Conservation (phyloP, 2,113 vertebrate species). For the Aphyosemion australe region DNA sequence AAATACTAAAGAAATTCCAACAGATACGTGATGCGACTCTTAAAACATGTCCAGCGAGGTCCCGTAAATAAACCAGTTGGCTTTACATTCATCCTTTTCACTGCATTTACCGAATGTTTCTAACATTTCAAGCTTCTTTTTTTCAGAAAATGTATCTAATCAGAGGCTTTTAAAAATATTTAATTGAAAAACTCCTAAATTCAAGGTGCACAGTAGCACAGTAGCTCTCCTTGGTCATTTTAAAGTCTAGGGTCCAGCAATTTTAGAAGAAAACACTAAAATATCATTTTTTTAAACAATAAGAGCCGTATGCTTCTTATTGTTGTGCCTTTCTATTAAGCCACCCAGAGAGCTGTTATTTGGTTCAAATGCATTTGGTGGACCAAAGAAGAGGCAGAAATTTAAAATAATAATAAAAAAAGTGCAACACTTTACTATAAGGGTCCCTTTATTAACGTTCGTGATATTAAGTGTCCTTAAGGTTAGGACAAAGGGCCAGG, state of each 20-base stretch:
- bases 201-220: neutral
- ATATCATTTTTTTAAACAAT: conserved; percentile 16
- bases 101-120: neutral
- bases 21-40: conserved; percentile 12
- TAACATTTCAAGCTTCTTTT: conserved; percentile 8
- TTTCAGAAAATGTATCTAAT: conserved; percentile 10
- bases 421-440: too few relatives aligned
- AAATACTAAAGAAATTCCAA: conserved; percentile 21
- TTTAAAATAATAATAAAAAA: conserved; percentile 15
- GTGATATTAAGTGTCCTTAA: too few relatives aligned
- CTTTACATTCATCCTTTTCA: conserved; percentile 19
- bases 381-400: conserved; percentile 24
- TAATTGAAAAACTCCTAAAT: conserved; percentile 1
- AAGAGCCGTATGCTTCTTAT: neutral
- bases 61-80: conserved; percentile 1
- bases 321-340: conserved; percentile 45
- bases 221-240: too few relatives aligned
- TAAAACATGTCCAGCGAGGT: conserved; percentile 5
- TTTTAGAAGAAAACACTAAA: too few relatives aligned
- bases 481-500: too few relatives aligned
- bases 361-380: conserved; percentile 37
- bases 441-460: too few relatives aligned
- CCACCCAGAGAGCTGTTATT: conserved; percentile 30
- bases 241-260: too few relatives aligned
- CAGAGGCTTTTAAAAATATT: neutral